Evolutionary conservation across 1,140 invertebrate species (phyloP), one percentile per base, ranked within the genome.

Genomic region (Drosophila willistoni): DNA sequence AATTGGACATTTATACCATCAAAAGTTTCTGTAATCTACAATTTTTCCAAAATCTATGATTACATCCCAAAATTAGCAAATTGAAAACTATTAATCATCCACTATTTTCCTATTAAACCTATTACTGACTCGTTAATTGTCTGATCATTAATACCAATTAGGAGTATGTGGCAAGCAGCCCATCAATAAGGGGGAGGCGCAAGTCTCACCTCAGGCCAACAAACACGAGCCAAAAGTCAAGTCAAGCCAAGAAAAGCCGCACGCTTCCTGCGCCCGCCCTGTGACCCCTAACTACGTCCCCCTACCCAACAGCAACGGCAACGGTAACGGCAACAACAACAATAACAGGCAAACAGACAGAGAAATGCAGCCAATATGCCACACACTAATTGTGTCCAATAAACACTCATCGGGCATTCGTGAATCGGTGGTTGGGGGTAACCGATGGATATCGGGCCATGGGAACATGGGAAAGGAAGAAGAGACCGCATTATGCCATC

Each of bases 301-400:
- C 34, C 60, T 60, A 47, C 44, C 68, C 63, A 67, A 41, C 57
- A 69, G 57, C 68, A 29, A 22, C 63, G 17, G 22, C 19, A 47
- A 51, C 33, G 51, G 25, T 3, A 71, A 71, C 41, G 44, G n/a
- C 63, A 67, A 41, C 62, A 69, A 57, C 68, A 29, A 33, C 64
- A 25, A 39, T 14, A 51, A 34, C 33, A 61, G 7, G 55, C 60
- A 76, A 7, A 61, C 60, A 76, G 66, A 57, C 54, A 62, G 22
- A 62, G 69, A 68, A 75, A 86, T 63, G 73, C 72, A 89, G 85
- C 84, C 84, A 89, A 89, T 89, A 81, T 84, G 84, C 81, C 77
- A 90, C 83, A 76, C 75, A 82, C 84, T 89, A 89, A 89, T 89
- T 89, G 84, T 81, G 77, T 84, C 80, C 85, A 90, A 89, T 89